Base-by-base conservation (phyloP, 2,113 vertebrate genomes). In the Loxodonta africana region DNA sequence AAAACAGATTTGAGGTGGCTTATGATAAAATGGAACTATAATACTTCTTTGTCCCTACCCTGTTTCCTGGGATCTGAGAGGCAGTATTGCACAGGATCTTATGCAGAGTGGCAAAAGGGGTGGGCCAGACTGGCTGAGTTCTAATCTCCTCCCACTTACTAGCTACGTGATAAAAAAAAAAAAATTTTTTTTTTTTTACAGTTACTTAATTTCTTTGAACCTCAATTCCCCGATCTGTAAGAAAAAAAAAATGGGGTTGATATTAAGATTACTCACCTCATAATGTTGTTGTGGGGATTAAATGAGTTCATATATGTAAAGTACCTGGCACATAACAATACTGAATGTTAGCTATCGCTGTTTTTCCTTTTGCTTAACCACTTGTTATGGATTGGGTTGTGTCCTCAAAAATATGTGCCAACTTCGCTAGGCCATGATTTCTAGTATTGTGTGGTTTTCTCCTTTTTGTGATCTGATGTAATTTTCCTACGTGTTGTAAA, bases 1-100 rank as follows among this genome's bases (percentile, higher is more conserved):
- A 84, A 88, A 94, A 87, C 76, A 7, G 6, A 90, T 81, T 95
- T 84, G 44, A 92, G 83, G n/a, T 90, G n/a, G 41, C 20, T 92
- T 76, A 60, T 80, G 5, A 30, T 57, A 76, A 78, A n/a, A 48
- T 86, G n/a, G 17, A 51, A 77, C 21, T 88, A 74, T 5, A 89
- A 28, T 28, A 57, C 1, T 3, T 77, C 23, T 91, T 88, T 94
- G 12, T 86, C 14, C 76, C 83, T 80, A 87, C 20, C 21, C 41
- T 88, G 21, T 74, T 63, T 62, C 4, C n/a, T n/a, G 14, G 1
- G 53, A 48, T 88, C 44, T 73, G 15, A 53, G 63, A 88, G 7
- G n/a, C 71, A 88, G 15, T 83, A 73, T 33, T 94, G 18, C 8
- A 65, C 5, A 77, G 17, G n/a, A 37, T 18, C n/a, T 37, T 73